Evolutionary conservation across 2,113 vertebrate species (phyloP), one percentile per base, ranked within the genome.

Genomic region (Eira barbara): DNA sequence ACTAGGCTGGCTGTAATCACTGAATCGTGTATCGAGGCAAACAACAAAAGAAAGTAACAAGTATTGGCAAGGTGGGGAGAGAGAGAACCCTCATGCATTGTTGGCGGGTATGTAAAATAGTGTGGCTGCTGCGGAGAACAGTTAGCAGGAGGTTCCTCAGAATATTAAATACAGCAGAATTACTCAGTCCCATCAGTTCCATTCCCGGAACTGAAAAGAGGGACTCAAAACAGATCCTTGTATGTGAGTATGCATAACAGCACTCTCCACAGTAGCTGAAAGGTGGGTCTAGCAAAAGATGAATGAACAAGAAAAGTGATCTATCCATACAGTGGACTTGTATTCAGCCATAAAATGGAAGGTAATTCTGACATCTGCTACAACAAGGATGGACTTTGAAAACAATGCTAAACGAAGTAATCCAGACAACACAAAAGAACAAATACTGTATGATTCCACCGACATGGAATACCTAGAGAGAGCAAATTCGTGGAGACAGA

Each of bases 381-480:
- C 21, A 49, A 61, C 12, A 25, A 47, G 74, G 52, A 17, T 92
- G 59, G 47, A 47, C 34, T 45, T 96, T 84, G 21, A 80, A 80
- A 97, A 90, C 42, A 69, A 69, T 45, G 39, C 74, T 80, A 88
- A 67, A 34, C 71, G 49, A 95, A 91, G 59, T 84, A 88, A 69
- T 47, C 25, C 76, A 76, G 9, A 45, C 23, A 20, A 80, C 59
- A 63, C 55, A 76, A 52, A 95, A 69, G 83, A 71, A 57, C 7
- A 74, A 57, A 57, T 61, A 39, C 21, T 36, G 6, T 81, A 6
- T 69, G 39, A 20, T 63, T 93, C 78, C 57, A 80, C 65, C 61
- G 57, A 67, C 2, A 47, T 59, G 59, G 79, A 92, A 20, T 84
- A 52, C 20, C 59, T 89, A 59, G 65, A 94, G 85, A 93, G 65